Evolutionary conservation across 1,140 invertebrate genomes (phyloP).

Genomic region (Tetramorium parvispinum): DNA sequence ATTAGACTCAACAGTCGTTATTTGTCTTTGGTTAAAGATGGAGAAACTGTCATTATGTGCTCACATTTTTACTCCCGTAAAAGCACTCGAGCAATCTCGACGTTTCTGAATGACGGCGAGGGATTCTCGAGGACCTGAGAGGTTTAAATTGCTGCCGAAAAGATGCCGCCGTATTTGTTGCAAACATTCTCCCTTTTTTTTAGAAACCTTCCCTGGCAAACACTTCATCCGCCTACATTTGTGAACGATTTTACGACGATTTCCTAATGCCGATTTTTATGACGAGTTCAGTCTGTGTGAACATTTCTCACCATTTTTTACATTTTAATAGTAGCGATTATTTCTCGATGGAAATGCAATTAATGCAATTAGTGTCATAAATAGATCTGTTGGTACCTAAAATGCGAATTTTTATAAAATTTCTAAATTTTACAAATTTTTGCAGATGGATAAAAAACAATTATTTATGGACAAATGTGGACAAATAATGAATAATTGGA

Average conservation of each 20-base stretch:
- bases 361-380: background rate
- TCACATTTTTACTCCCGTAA: slow-evolving; percentile 30
- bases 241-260: background rate
- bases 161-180: slow-evolving; percentile 42
- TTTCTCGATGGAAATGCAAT: background rate
- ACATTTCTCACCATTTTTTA: background rate
- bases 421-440: too few species aligned
- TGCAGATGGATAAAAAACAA: too few species aligned
- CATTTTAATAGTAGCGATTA: background rate
- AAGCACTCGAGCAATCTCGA: slow-evolving; percentile 38
- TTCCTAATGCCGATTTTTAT: background rate
- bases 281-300: background rate
- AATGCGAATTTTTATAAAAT: too few species aligned
- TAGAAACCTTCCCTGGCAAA: slow-evolving; percentile 10
- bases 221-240: background rate
- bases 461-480: too few species aligned
- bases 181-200: slow-evolving; percentile 18
- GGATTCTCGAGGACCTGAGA: slow-evolving; percentile 2
- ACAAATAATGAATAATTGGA: too few species aligned
- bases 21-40: slow-evolving; percentile 39
- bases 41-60: slow-evolving; percentile 38
- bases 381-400: too few species aligned
- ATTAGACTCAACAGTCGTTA: background rate
- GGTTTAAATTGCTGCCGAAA: slow-evolving; percentile 30
- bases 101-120: slow-evolving; percentile 25